Percentiles rank a stretch among this genome's conserved stretches.
These are phyloP conservation scores for Zosterops japonicus DNA, from an alignment of 2,113 vertebrate genomes.

Conservation along the genomic window DNA sequence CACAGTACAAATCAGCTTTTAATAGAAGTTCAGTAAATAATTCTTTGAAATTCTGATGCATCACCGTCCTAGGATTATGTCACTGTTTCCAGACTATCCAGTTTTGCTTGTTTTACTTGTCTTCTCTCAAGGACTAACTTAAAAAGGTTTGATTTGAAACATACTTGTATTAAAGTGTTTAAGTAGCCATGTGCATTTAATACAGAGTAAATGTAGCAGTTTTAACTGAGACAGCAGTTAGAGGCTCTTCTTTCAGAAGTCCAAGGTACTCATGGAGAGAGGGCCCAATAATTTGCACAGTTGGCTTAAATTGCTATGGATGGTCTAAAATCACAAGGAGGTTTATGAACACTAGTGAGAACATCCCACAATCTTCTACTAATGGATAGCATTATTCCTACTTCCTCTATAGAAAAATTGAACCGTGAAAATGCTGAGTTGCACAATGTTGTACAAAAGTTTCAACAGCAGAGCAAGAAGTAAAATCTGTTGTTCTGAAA, in stretches of 20 bases:
- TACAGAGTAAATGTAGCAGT: not conserved
- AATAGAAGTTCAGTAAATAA: not conserved
- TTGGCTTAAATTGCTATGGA: not conserved
- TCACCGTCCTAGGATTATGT: not conserved
- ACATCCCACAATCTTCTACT: not conserved
- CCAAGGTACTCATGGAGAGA: not conserved
- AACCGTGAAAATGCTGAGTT: not conserved
- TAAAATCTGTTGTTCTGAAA: not conserved
- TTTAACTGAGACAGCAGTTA: not conserved
- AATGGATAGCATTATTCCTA: not conserved
- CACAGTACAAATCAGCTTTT: not conserved
- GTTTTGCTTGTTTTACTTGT: not conserved
- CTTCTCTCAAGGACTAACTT: not conserved
- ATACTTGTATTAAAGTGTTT: not conserved
- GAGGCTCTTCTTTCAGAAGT: not conserved
- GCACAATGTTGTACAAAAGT: not conserved
- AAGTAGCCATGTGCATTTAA: not conserved
- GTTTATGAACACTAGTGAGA: not conserved
- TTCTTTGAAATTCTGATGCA: not conserved
- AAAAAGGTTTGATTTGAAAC: not conserved
- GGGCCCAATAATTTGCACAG: not conserved
- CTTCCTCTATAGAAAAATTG: not conserved
- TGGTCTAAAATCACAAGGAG: not conserved
- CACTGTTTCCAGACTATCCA: not conserved
- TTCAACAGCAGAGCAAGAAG: not conserved